phyloP scores from a whole-genome alignment of 2,113 vertebrate species.

The Alces alces region DNA sequence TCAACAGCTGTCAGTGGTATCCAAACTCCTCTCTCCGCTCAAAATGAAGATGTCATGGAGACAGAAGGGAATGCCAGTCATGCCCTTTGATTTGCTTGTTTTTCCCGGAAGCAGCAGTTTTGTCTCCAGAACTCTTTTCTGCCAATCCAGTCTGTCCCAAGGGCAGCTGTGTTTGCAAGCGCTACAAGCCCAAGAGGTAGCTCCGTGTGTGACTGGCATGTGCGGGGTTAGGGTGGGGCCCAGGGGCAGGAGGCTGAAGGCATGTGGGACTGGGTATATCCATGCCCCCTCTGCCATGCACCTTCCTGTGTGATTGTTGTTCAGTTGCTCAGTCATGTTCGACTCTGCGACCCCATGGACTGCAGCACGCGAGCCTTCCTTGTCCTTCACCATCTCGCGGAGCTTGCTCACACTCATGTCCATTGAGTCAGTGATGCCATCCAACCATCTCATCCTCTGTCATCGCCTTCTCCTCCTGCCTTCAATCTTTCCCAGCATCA shows the following conservation, averaged over 20 bases:
- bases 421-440: not conserved
- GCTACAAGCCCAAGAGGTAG: not conserved
- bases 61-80: not conserved
- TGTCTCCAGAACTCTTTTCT: not conserved
- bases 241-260: not conserved
- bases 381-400: not conserved
- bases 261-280: rapidly evolving
- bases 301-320: not conserved
- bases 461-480: not conserved
- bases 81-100: constrained; percentile 4
- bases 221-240: not conserved
- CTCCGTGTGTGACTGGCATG: not conserved
- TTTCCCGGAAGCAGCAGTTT: not conserved
- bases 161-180: not conserved
- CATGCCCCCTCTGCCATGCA: not conserved
- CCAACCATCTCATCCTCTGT: not conserved
- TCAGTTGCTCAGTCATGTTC: rapidly evolving
- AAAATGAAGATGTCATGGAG: constrained; percentile 33
- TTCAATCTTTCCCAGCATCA: not conserved
- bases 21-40: not conserved
- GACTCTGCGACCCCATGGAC: not conserved
- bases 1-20: constrained; percentile 27
- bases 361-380: not conserved
- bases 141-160: not conserved
- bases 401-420: not conserved